Percentiles rank a stretch among this genome's conserved stretches.
These are phyloP conservation scores for Dendrocincla tyrannina DNA, from an alignment of 2,797 vertebrate genomes.

Conservation along the genomic window DNA sequence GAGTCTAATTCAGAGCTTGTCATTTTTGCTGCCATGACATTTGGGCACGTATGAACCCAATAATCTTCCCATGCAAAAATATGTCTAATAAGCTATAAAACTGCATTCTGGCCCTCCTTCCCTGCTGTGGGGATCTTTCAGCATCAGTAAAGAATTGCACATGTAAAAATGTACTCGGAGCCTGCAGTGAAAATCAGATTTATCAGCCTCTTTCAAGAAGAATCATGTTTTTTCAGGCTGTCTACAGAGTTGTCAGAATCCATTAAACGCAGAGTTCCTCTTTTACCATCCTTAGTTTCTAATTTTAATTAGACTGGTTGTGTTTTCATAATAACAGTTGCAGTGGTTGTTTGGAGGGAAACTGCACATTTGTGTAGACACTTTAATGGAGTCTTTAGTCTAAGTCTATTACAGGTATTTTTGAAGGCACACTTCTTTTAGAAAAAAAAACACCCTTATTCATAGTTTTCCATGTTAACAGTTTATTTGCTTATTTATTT, in stretches of 20 bases:
- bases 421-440: not conserved
- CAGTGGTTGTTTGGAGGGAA: not conserved
- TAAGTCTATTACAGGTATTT: not conserved
- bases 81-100: not conserved
- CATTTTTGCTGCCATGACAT: not conserved
- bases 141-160: not conserved
- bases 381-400: not conserved
- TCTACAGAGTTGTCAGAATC: not conserved
- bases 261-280: not conserved
- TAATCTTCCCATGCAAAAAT: not conserved
- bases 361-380: not conserved
- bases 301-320: not conserved
- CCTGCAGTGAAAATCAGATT: not conserved
- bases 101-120: not conserved
- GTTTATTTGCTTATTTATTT: not conserved
- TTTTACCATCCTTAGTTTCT: not conserved
- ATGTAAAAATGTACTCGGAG: not conserved
- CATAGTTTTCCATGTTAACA: not conserved
- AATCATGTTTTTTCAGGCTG: not conserved
- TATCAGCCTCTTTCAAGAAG: not conserved
- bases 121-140: not conserved
- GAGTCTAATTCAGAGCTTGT: not conserved
- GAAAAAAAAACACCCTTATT: not conserved
- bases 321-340: not conserved
- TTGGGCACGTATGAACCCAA: not conserved